Evolutionary conservation across 2,888 invertebrate species (phyloP), one percentile per base, ranked within the genome.

Genomic region (Encarsia formosa): DNA sequence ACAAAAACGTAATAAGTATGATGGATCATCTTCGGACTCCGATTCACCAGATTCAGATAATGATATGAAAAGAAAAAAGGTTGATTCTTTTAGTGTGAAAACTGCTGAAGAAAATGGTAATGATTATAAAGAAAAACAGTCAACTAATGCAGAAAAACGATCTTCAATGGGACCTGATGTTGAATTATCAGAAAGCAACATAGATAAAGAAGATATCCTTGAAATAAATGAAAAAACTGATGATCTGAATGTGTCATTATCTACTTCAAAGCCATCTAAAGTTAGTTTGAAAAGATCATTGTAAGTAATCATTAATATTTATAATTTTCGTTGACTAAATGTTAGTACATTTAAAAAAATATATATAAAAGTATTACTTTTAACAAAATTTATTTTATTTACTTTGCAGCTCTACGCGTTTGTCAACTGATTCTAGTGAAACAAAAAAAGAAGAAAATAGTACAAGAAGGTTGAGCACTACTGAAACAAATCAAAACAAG

Each of bases 211-310:
- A 15, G 57, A 59, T 51, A 46, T 47, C 19, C 61, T 64, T 40
- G 61, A 54, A 49, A 58, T 51, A 22, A 59, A 31, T 44, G 57
- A 60, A 45, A 65, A 62, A 49, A 47, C 58, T 26, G 61, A 62
- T 16, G 59, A 44, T 49, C 15, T 51, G 29, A 55, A 54, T 18
- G 49, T 52, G 39, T 2, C 41, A 13, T 15, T 49, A 22, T 59
- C 57, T 44, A 49, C 55, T 56, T 62, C 61, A 4, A 73, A 70
- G 58, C 68, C 73, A 24, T 63, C 65, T 4, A 74, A 74, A 66
- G 69, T 74, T 38, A 71, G 72, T 58, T 64, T 74, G 49, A 74
- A 73, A 40, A 65, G 74, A 63, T 70, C 73, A 49, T 74, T 74
- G 74, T 74, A 59, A 74, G 73, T 62, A 54, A 49, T 49, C 49